Base-by-base conservation (phyloP, 2,797 vertebrate species). In the Intellagama lesueurii region DNA sequence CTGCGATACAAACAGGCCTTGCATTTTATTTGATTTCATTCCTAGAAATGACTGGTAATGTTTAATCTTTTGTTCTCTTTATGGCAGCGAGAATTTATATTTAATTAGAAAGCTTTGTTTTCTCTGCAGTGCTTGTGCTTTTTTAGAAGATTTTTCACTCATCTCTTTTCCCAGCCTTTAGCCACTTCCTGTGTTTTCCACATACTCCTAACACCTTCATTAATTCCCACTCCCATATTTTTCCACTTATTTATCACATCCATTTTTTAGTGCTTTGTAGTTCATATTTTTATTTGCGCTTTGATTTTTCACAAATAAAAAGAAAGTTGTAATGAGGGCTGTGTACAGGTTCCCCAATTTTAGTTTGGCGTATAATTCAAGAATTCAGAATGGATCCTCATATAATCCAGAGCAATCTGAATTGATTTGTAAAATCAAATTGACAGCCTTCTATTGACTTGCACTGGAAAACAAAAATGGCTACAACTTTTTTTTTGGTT, bases 21-120 rank as follows among this genome's bases (percentile, higher is more conserved):
- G 49, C 24, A 49, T 26, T 40, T 60, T 32, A 87, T 87, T 88
- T 70, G 79, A 40, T 88, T 93, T 80, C 2, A 26, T 86, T 7
- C 44, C 83, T 87, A 68, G 72, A 92, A 56, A 89, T 56, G 17
- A 91, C 5, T 47, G 44, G 0, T 90, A 60, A 2, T 84, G 92
- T 69, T 94, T 84, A 89, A 87, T 92, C 73, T 86, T 89, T n/a
- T 28, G 69, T 44, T 90, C 93, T 90, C 52, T 85, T 92, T 73
- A 28, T 72, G 72, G 19, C 60, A 72, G 12, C 88, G 80, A 66
- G 69, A 88, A 93, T 91, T 91, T 89, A 72, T 72, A 4, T 91
- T 93, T 94, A 93, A 92, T 82, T 92, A 52, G 68, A 89, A 7
- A 87, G 56, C 0, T 89, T 87, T 90, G 81, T 85, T 94, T 94